Conservation (phyloP, 2,888 invertebrate genomes). For the Zelleria hepariella region DNA sequence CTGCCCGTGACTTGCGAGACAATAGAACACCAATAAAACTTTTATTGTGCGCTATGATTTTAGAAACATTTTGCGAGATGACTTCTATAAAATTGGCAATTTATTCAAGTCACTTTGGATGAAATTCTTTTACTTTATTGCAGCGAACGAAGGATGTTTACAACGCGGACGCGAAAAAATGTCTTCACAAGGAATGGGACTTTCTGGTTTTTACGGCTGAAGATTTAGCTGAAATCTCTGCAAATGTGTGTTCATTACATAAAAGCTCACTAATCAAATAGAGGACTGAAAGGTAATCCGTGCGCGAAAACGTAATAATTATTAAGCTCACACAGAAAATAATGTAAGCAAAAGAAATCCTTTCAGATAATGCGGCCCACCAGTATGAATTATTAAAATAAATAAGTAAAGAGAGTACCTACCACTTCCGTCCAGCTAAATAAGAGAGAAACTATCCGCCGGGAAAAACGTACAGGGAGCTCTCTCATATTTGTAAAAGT, state of each 20-base stretch:
- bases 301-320: background rate
- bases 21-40: constrained; percentile 62
- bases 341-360: background rate
- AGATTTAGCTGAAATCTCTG: background rate
- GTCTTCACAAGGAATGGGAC: background rate
- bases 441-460: constrained; percentile 11
- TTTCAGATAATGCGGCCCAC: background rate
- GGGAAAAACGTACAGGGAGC: constrained; percentile 18
- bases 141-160: constrained; percentile 2
- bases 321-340: background rate
- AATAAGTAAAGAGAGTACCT: background rate
- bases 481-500: constrained; percentile 35
- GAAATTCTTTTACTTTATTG: constrained; percentile 23
- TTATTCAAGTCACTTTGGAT: constrained; percentile 39
- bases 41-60: constrained; percentile 62
- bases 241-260: background rate
- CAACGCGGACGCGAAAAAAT: background rate
- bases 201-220: background rate
- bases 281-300: background rate
- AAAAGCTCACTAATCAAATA: background rate
- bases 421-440: background rate
- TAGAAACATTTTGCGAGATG: constrained; percentile 57
- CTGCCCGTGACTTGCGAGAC: constrained; percentile 30
- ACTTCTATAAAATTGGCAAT: constrained; percentile 60
- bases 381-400: background rate